These are phyloP conservation scores for Lasioglossum baleicum DNA, from an alignment of 1,140 invertebrate genomes.

Conservation along the genomic window DNA sequence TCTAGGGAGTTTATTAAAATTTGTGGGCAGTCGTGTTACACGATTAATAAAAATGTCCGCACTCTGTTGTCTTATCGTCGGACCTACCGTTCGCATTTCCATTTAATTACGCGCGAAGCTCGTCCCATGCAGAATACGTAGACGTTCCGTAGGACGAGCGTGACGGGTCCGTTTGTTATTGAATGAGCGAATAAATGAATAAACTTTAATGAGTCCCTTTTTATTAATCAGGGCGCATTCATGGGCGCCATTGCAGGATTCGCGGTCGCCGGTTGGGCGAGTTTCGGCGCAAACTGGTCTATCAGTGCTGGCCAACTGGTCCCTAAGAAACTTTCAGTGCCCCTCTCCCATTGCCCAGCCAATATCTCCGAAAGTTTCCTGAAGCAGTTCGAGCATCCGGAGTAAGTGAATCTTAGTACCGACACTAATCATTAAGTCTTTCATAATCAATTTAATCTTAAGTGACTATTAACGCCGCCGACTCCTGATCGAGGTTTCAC, in stretches of 20 bases:
- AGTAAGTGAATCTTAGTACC: constrained; percentile 61
- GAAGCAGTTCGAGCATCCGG: constrained; percentile 65
- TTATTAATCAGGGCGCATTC: constrained; percentile 71
- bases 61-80: too few relatives aligned
- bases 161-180: too few relatives aligned
- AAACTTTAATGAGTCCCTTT: constrained; percentile 33
- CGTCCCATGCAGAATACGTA: too few relatives aligned
- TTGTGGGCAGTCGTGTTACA: too few relatives aligned
- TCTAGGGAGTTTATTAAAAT: too few relatives aligned
- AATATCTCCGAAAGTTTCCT: constrained; percentile 71
- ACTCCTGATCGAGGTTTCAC: neutral
- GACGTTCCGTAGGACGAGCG: too few relatives aligned
- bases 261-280: constrained; percentile 70
- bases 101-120: too few relatives aligned
- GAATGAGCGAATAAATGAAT: neutral
- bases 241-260: constrained; percentile 72
- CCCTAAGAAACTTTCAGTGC: constrained; percentile 72
- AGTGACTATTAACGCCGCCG: neutral
- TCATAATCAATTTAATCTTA: constrained; percentile 18
- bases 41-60: too few relatives aligned
- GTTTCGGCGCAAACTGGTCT: constrained; percentile 72
- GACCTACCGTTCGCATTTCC: too few relatives aligned
- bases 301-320: constrained; percentile 65
- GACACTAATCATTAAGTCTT: constrained; percentile 1
- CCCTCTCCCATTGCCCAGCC: constrained; percentile 61